Evolutionary conservation across 1,140 invertebrate species (phyloP), one percentile per base, ranked within the genome.

Genomic region (Drosophila rhopaloa): DNA sequence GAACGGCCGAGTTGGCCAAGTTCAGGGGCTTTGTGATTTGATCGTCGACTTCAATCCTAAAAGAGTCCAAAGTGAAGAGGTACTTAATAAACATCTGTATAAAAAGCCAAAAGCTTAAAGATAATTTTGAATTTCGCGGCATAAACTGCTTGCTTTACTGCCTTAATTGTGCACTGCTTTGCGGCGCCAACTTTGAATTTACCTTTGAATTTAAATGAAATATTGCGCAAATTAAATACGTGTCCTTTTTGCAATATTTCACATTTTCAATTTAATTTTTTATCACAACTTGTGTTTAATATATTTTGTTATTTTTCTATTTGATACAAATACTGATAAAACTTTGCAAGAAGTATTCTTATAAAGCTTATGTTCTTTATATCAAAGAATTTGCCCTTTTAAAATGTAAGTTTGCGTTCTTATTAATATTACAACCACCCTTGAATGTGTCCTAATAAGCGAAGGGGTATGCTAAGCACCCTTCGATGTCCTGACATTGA

Each of bases 1-100:
- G 93, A 53, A 97, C 96, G 41, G 96, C 96, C 24, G 96, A 97
- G 89, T 97, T 97, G 79, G 96, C 95, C 77, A 97, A 93, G 93
- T 96, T 96, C 35, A 95, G 92, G 32, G 96, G 96, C 85, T 96
- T 96, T 16, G 95, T 71, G 94, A 89, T 84, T 54, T 83, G 67
- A 1, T 88, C 84, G 61, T 88, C 84, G 46, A 88, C 58, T 80
- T 88, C 83, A 63, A 86, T 86, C 83, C 83, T 86, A 9, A 86
- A 74, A 14, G 11, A 24, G 0, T 0, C 1, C 0, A 16, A 14
- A 35, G 37, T 3, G 0, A 1, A 0, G 9, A 2, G 10, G 10
- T 3, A n/a, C 3, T 46, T 29, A 35, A 19, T 10, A 19, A 13
- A n/a, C 9, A 6, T 40, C 16, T 16, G 6, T 5, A 7, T 8